Evolutionary conservation across 2,888 invertebrate genomes (phyloP).

Genomic region (Tuberolachnus salignus): DNA sequence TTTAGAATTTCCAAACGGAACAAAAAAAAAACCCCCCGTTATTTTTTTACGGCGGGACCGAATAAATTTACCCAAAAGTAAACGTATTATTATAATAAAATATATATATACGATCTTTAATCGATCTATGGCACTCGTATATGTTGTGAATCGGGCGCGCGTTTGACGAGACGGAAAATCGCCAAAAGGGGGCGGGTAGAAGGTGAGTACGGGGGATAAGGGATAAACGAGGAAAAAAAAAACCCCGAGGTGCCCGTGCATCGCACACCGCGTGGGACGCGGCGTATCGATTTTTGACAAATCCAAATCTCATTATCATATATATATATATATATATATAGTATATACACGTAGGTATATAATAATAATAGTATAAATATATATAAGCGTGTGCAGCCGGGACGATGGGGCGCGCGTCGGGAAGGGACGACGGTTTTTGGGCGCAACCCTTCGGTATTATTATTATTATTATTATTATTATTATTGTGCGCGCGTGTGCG

Average conservation of each 20-base stretch:
- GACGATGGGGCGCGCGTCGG: neutral
- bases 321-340: neutral
- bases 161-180: neutral
- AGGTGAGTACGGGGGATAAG: too few relatives aligned
- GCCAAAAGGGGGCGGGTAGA: too few relatives aligned
- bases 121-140: too few relatives aligned
- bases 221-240: conserved; percentile 17
- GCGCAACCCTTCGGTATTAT: conserved; percentile 48
- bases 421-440: conserved; percentile 44
- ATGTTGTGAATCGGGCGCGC: neutral
- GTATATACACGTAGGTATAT: conserved; percentile 1
- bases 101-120: too few relatives aligned
- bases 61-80: conserved; percentile 20
- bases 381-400: conserved; percentile 7
- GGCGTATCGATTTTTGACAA: conserved; percentile 54
- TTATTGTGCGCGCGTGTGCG: neutral
- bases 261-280: neutral
- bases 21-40: too few relatives aligned
- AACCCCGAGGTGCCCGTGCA: neutral
- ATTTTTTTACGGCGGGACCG: neutral
- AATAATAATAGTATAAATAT: neutral
- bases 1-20: too few relatives aligned
- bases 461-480: neutral
- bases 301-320: conserved; percentile 56
- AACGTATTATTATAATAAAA: too few relatives aligned